Conservation (phyloP, 2,113 vertebrate species). For the Hyaena hyaena region DNA sequence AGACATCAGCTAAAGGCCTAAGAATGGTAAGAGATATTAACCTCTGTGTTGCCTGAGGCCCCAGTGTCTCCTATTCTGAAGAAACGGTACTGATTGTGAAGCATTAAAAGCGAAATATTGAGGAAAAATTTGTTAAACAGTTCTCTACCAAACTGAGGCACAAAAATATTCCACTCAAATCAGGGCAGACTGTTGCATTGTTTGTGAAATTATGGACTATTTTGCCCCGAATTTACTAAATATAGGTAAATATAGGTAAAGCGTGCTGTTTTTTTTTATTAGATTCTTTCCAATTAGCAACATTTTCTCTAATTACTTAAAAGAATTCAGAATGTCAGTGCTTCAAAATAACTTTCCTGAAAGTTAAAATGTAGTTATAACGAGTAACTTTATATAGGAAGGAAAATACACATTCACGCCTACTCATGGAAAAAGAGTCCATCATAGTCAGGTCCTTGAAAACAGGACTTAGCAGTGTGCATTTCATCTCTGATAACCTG, state of each 20-base stretch:
- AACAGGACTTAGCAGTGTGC: fast-evolving
- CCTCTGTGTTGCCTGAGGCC: background rate
- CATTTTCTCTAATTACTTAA: background rate
- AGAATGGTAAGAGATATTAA: background rate
- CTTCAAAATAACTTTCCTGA: background rate
- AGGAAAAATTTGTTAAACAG: background rate
- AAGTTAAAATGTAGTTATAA: background rate
- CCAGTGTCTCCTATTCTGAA: slow-evolving; percentile 2
- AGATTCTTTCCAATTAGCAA: background rate
- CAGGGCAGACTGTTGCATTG: background rate
- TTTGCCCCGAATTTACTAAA: background rate
- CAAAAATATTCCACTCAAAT: background rate
- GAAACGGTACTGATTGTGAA: slow-evolving; percentile 43
- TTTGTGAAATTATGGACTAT: slow-evolving; percentile 9
- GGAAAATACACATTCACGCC: background rate
- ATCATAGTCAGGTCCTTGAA: background rate
- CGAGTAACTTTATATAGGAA: background rate
- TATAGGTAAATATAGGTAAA: background rate
- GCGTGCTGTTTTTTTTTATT: background rate
- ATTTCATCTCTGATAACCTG: background rate
- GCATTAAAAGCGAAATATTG: background rate
- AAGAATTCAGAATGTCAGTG: background rate
- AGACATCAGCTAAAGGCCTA: background rate
- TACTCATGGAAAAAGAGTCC: background rate
- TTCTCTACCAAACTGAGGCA: background rate